Conservation (phyloP, 2,113 vertebrate species). For the Stigmatopora nigra region DNA sequence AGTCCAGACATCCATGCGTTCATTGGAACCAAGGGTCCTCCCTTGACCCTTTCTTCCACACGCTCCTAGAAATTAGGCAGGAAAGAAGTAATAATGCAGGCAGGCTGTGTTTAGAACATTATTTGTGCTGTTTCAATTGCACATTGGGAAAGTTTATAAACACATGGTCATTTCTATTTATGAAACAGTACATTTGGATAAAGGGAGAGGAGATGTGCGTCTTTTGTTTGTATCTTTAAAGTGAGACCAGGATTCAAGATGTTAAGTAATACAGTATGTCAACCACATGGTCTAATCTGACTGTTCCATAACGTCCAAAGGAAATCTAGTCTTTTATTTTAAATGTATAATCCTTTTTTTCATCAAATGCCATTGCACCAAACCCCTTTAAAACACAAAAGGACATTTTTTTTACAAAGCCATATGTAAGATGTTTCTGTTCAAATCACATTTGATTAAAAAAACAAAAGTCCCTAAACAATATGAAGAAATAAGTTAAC, state of each 20-base stretch:
- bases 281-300: slow-evolving; percentile 30
- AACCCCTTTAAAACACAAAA: background rate
- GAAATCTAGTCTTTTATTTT: background rate
- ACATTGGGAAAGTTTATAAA: slow-evolving; percentile 4
- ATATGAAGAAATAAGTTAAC: background rate
- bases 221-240: slow-evolving; percentile 24
- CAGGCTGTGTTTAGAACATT: background rate
- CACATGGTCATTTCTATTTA: slow-evolving; percentile 7
- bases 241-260: slow-evolving; percentile 31
- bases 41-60: slow-evolving; percentile 9
- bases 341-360: background rate
- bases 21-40: slow-evolving; percentile 14
- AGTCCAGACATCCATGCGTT: slow-evolving; percentile 8
- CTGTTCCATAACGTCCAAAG: too few relatives aligned
- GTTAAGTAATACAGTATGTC: slow-evolving; percentile 32
- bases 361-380: too few relatives aligned
- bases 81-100: background rate
- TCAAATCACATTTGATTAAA: background rate
- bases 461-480: background rate
- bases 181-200: slow-evolving; percentile 22
- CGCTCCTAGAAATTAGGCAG: slow-evolving; percentile 11
- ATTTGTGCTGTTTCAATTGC: background rate
- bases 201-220: background rate
- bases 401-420: background rate
- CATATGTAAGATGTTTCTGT: background rate